Evolutionary conservation across 2,113 vertebrate genomes (phyloP).

Genomic region (Polypterus senegalus): DNA sequence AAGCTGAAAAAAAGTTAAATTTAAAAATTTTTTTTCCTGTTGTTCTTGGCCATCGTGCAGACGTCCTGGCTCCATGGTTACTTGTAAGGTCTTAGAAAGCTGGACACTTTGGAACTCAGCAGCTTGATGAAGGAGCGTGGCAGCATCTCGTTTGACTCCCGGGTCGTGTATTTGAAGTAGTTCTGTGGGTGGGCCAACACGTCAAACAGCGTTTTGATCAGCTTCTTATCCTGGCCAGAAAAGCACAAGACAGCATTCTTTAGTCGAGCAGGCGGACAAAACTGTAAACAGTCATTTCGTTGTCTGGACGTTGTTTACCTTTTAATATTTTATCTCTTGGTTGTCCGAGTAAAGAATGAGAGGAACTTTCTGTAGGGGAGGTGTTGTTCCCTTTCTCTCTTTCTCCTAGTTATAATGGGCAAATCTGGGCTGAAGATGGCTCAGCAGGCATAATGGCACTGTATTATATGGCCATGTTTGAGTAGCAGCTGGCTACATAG

Average conservation of each 20-base stretch:
- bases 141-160: constrained; percentile 95
- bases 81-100: constrained; percentile 92
- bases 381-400: too few species aligned
- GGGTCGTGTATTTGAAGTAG: constrained; percentile 94
- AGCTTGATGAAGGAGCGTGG: constrained; percentile 94
- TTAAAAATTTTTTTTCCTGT: constrained; percentile 23
- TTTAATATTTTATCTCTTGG: neutral
- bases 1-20: constrained; percentile 36
- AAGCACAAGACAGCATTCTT: constrained; percentile 9
- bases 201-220: constrained; percentile 96
- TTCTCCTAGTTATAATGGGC: too few species aligned
- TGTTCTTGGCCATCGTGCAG: constrained; percentile 6
- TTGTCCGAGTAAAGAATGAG: too few species aligned
- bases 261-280: neutral
- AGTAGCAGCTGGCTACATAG: too few species aligned
- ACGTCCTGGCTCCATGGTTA: constrained; percentile 36
- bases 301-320: neutral
- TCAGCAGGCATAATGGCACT: too few species aligned
- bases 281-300: neutral
- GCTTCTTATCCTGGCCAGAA: constrained; percentile 82
- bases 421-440: too few species aligned
- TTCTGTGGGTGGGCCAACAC: constrained; percentile 94
- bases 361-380: too few species aligned
- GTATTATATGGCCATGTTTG: too few species aligned
- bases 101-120: constrained; percentile 95